Base-by-base conservation (phyloP, 2,888 invertebrate species). In the Limenitis camilla region DNA sequence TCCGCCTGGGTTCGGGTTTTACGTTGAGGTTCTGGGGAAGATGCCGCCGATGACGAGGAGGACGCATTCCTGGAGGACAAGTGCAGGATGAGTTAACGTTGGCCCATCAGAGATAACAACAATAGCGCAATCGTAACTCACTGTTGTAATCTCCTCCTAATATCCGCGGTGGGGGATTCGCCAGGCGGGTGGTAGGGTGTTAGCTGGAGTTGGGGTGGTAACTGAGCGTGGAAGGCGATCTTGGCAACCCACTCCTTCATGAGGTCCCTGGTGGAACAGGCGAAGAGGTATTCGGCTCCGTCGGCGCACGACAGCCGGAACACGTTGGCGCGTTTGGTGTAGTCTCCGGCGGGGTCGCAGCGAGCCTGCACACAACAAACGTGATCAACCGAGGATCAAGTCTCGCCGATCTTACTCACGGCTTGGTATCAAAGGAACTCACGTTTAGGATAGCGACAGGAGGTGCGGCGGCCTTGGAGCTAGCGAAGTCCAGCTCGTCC, bases 321-420 rank as follows among this genome's bases (percentile, higher is more conserved):
- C 32, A 98, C 97, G 73, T 97, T 90, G 72, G 97, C 96, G 71
- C 96, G 93, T 81, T 99, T 99, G 9, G 95, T 96, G 84, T 99
- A 99, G 84, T 99, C 97, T 30, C 93, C 92, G 2, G 98, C 98
- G 6, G 93, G 91, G 51, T 92, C 92, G 76, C 97, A 98, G 39
- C 90, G 89, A 0, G 97, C 96, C 78, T 93, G 90, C 0, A 3
- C 19, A 19, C 19, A 19, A 19, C 19, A 19, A 19, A 19, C 19
- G 19, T 19, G 19, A 19, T 19, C 19, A 19, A 19, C 19, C 19
- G 19, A 19, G 19, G 19, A 19, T 19, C 19, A 19, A 19, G 65
- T 19, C 8, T 33, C 33, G 4, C 33, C 33, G 19, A 19, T 19
- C 19, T 2, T 19, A n/a, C n/a, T n/a, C n/a, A n/a, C n/a, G n/a